Evolutionary conservation across 2,888 invertebrate species (phyloP), one percentile per base, ranked within the genome.

Genomic region (Drosophila maculinotata): DNA sequence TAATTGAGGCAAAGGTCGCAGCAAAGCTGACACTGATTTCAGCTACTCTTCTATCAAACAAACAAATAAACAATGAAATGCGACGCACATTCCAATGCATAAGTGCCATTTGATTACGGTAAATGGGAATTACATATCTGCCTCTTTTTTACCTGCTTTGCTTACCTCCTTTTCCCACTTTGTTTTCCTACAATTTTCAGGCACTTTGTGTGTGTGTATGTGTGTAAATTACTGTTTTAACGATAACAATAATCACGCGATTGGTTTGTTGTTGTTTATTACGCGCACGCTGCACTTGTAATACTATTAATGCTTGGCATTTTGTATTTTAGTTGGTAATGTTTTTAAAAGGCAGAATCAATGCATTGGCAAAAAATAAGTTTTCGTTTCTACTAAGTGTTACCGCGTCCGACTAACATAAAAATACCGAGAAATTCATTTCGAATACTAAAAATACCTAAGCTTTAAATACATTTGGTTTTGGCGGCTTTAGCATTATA

Each of bases 1-100:
- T 78, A 84, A 84, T 79, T 79, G 79, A 83, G 82, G 82, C 83
- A 83, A 83, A 83, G 83, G 83, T 83, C 83, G 83, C 82, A 76
- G 68, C 52, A 52, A 45, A 45, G 51, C 56, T 63, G 44, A 57
- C 36, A 60, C 36, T 69, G 53, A 56, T 68, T 58, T 44, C 42
- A 30, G 39, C 53, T 28, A 56, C 17, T 63, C 25, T 33, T 52
- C 36, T 41, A 12, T 12, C 45, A 49, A 59, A 56, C 30, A 39
- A 45, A 56, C 45, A 41, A 54, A n/a, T n/a, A n/a, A 53, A 64
- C 20, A 12, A 23, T 25, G 25, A 65, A 38, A 36, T 62, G 39
- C 41, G 60, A 42, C 56, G 67, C 59, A 66, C 49, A 69, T 75
- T 77, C 70, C 52, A 69, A 59, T 69, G 77, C 75, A 68, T 47